Percentiles rank a stretch among this genome's conserved stretches.
phyloP scores from a whole-genome alignment of 2,888 invertebrate genomes.

The Sepiola atlantica region DNA sequence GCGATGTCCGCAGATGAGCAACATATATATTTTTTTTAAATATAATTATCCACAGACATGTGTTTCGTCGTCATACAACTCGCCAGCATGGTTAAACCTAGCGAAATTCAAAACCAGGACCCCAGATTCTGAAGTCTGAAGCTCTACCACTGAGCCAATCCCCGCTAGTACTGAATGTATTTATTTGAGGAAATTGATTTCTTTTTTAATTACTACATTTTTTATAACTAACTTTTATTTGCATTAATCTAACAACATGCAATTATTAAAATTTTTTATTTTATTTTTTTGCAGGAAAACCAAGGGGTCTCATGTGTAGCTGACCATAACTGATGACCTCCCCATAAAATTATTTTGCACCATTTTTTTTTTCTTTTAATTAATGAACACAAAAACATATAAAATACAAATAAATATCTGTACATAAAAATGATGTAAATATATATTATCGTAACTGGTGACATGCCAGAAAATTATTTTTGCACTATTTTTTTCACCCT shows the following conservation, averaged over 20 bases:
- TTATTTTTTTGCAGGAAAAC: background rate
- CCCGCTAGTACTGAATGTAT: no score
- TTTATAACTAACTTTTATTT: background rate
- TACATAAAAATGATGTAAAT: background rate
- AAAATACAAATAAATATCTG: background rate
- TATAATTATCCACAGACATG: no score
- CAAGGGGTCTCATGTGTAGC: background rate
- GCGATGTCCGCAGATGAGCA: no score
- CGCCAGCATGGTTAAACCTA: no score
- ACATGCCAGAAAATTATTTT: no score
- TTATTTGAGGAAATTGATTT: background rate
- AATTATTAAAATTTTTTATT: background rate
- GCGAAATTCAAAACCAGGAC: no score
- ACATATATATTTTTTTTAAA: no score
- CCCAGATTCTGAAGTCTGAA: no score
- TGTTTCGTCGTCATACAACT: no score
- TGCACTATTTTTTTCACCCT: no score
- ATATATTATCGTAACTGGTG: background rate
- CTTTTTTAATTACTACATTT: background rate
- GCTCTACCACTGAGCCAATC: background rate
- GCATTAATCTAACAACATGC: background rate
- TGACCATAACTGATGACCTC: background rate
- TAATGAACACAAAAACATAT: background rate
- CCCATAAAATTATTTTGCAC: background rate
- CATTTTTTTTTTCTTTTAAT: background rate